Evolutionary conservation across 2,888 invertebrate genomes (phyloP), one percentile per base, ranked within the genome.

Genomic region (Drosophila paranaensis): DNA sequence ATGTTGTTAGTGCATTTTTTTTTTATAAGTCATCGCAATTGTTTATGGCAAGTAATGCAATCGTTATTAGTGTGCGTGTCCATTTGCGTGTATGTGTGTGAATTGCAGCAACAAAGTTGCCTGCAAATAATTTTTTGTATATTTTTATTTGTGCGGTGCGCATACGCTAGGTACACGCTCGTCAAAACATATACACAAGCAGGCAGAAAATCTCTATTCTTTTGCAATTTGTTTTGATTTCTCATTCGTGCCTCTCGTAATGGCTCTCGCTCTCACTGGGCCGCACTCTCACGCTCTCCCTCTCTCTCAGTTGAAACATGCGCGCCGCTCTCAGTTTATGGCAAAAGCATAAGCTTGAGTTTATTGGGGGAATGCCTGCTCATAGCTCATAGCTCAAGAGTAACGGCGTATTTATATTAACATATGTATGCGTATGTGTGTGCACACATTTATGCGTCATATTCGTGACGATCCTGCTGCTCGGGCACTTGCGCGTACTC

Each of bases 101-200:
- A 33, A 63, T 62, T 80, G 68, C 70, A 69, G 62, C 66, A 76
- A 80, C 72, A 80, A 78, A 73, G 46, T 69, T 68, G 77, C 60
- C 71, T 74, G 81, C 82, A 84, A 84, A 81, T 80, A 74, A 75
- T 71, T 83, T 83, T 77, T 82, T 86, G 77, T 86, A 86, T 81
- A 72, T 79, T 85, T 83, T 74, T 75, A 81, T 74, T 82, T 84
- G 79, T 75, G 72, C 76, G 81, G 83, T 77, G 88, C 85, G 86
- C 88, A 86, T 86, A 82, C 86, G 79, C 80, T 79, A 68, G 82
- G 91, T 91, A 91, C 91, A 90, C 85, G 90, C 90, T 90, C 91
- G 91, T 90, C 91, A 91, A 91, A 91, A 91, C 90, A 90, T 88
- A 77, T 77, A 84, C 82, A 82, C 83, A 82, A 73, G 71, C 75